phyloP scores from a whole-genome alignment of 2,113 vertebrate genomes.

The Notarius lentiginosus region DNA sequence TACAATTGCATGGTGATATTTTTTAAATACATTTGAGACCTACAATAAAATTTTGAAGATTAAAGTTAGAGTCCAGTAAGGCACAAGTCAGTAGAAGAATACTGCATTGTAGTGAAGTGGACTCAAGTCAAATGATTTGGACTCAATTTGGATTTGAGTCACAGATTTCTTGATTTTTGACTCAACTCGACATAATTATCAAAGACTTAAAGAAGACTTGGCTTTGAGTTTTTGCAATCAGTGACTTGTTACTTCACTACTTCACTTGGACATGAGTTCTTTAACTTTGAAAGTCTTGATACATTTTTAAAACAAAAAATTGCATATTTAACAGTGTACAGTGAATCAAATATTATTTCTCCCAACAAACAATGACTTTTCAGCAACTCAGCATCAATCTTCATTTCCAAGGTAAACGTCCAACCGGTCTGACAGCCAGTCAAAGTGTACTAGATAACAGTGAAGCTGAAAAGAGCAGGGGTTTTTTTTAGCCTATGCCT shows the following conservation, averaged over 20 bases:
- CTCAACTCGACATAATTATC: neutral
- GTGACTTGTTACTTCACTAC: neutral
- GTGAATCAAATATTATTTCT: neutral
- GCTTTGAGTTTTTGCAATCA: neutral
- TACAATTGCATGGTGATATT: no score
- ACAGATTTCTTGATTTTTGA: neutral
- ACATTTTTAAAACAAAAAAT: neutral
- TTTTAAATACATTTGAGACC: no score
- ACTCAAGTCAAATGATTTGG: neutral
- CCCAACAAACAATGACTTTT: neutral
- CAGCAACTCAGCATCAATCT: neutral
- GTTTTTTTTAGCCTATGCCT: neutral
- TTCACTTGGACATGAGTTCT: neutral
- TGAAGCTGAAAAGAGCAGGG: neutral
- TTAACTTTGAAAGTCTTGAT: neutral
- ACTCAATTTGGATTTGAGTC: no score
- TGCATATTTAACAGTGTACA: neutral
- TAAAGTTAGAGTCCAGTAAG: neutral
- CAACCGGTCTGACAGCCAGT: neutral
- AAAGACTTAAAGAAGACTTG: neutral
- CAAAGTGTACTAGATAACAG: neutral
- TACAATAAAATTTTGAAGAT: no score
- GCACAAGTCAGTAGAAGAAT: neutral
- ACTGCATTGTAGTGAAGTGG: neutral
- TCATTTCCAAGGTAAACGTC: neutral